Conservation (phyloP, 2,113 vertebrate genomes). For the Zosterops japonicus region DNA sequence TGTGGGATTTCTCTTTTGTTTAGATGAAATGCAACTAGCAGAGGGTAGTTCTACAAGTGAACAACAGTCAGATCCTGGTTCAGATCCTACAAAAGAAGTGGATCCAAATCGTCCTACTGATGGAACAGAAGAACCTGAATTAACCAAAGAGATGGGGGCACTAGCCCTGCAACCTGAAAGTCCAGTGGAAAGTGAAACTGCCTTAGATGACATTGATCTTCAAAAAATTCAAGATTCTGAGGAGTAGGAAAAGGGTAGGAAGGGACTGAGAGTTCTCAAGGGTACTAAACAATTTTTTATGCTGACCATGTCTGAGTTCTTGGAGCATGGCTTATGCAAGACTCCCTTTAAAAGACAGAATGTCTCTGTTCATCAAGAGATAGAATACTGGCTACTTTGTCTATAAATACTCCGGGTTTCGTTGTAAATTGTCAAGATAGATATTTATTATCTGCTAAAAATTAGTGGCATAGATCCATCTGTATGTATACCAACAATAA, state of each 20-base stretch:
- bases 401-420: neutral
- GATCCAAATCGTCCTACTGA: neutral
- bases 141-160: conserved; percentile 2
- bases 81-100: neutral
- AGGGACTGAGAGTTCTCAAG: neutral
- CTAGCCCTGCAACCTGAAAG: neutral
- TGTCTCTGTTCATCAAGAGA: neutral
- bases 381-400: neutral
- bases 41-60: conserved; percentile 41
- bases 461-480: neutral
- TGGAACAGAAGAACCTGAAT: neutral
- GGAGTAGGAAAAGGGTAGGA: conserved; percentile 44
- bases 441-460: conserved; percentile 17
- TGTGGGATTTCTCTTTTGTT: neutral
- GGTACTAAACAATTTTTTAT: neutral
- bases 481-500: neutral
- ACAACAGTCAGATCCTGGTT: conserved; percentile 17
- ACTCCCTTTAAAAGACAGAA: neutral
- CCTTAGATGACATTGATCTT: neutral
- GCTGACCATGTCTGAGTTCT: neutral
- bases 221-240: conserved; percentile 56
- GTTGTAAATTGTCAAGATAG: conserved; percentile 15
- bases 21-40: conserved; percentile 40
- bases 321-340: neutral
- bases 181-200: neutral